Evolutionary conservation across 2,888 invertebrate genomes (phyloP), one percentile per base, ranked within the genome.

Genomic region (Hypena proboscidalis): DNA sequence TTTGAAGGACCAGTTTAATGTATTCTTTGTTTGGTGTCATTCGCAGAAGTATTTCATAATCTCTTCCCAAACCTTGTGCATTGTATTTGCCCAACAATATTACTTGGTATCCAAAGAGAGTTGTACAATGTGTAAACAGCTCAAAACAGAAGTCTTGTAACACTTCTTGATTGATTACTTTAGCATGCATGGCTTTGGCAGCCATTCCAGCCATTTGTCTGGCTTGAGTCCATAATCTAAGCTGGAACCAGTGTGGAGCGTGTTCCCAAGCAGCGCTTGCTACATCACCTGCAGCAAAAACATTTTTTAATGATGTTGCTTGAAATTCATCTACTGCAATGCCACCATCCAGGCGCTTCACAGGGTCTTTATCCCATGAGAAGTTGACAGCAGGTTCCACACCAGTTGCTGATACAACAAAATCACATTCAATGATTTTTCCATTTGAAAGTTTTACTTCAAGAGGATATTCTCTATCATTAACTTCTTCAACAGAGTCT

Each of bases 211-310:
- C 99, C 98, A 99, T 99, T 85, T 99, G 98, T 38, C 98, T 91
- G 0, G 99, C 99, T 86, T 99, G 99, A 0, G 98, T 97, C 99
- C 99, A 99, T 20, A 99, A 85, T 45, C 98, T 93, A 95, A 99
- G 96, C 90, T 98, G 96, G 79, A 97, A 96, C 98, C 98, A 98
- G 73, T 97, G 95, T 13, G 93, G 88, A 0, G 96, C 94, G 48
- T 90, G 76, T 3, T 89, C 75, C 98, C 98, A 99, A 19, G 90
- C 89, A n/a, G 96, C 95, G 55, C 92, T 92, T 68, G 98, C 98
- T 4, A 97, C 95, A 92, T 99, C 99, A 1, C 99, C 99, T 29
- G 98, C 99, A 4, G 99, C 99, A 92, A 94, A 99, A 13, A 99
- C 93, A 79, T 95, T 93, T 13, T 78, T 71, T 2, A 95, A 72